These are phyloP conservation scores for Ctenoplectra terminalis DNA, from an alignment of 1,140 invertebrate genomes.

Conservation along the genomic window DNA sequence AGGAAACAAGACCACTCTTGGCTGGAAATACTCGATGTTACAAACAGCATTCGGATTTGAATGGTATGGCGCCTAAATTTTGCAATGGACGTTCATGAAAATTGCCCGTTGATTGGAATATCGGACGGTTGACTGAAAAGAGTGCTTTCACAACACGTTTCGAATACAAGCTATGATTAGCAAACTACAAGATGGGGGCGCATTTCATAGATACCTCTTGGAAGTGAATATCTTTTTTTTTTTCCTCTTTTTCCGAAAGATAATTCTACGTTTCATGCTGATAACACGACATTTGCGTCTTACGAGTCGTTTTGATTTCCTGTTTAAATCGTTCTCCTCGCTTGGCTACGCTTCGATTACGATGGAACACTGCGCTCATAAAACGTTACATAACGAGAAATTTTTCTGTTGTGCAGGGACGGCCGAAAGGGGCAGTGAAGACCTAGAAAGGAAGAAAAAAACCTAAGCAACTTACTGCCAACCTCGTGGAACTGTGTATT, in stretches of 20 bases:
- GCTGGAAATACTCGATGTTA: too few species aligned
- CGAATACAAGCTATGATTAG: neutral
- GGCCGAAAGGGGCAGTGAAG: constrained; percentile 19
- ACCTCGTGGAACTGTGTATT: neutral
- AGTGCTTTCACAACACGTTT: neutral
- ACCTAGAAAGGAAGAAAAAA: neutral
- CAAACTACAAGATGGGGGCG: neutral
- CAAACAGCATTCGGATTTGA: neutral
- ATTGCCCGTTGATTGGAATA: neutral
- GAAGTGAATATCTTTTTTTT: too few species aligned
- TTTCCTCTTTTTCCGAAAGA: neutral
- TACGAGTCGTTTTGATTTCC: constrained; percentile 3
- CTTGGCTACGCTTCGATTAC: constrained; percentile 15
- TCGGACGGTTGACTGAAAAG: neutral
- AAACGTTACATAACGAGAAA: constrained; percentile 20
- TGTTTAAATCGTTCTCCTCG: constrained; percentile 16
- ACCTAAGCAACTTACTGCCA: too few species aligned
- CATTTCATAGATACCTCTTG: neutral
- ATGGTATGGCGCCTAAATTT: neutral
- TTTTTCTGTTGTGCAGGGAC: neutral
- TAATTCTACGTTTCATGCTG: neutral
- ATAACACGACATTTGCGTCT: neutral
- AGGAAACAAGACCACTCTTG: neutral
- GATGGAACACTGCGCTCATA: constrained; percentile 5
- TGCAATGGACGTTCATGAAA: neutral